Conservation (phyloP, 2,888 invertebrate species). For the Pollenia griseotomentosa region DNA sequence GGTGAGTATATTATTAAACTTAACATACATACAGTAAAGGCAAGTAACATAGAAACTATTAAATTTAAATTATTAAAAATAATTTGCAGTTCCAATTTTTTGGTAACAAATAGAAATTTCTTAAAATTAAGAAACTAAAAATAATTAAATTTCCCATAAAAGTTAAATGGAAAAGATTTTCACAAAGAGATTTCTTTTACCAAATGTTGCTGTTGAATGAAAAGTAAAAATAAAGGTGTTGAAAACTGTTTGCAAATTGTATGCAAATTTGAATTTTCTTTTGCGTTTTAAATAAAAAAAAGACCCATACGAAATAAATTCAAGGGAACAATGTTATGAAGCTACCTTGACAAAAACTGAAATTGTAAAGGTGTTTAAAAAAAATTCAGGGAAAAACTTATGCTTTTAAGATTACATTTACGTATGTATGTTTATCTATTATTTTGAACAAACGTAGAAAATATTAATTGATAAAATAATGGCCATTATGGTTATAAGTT, state of each 20-base stretch:
- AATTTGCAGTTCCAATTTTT: not conserved
- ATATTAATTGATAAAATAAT: not conserved
- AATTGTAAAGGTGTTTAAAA: constrained; percentile 1
- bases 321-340: constrained; percentile 11
- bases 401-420: not conserved
- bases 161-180: constrained; percentile 50
- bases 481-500: not conserved
- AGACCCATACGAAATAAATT: not conserved
- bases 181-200: constrained; percentile 50
- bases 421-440: not conserved
- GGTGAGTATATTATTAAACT: constrained; percentile 20
- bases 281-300: constrained; percentile 7
- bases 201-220: not conserved
- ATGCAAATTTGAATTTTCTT: constrained; percentile 58
- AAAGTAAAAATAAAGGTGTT: constrained; percentile 53
- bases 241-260: constrained; percentile 51
- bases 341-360: constrained; percentile 44
- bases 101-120: constrained; percentile 15
- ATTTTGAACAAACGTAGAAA: constrained; percentile 6
- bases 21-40: constrained; percentile 38
- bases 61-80: not conserved
- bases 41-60: not conserved
- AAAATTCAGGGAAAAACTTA: not conserved
- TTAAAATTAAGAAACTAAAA: not conserved
- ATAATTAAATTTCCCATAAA: constrained; percentile 46